Percentiles rank a stretch among this genome's conserved stretches.
phyloP scores from a whole-genome alignment of 2,113 vertebrate genomes.

The Danionella cerebrum region DNA sequence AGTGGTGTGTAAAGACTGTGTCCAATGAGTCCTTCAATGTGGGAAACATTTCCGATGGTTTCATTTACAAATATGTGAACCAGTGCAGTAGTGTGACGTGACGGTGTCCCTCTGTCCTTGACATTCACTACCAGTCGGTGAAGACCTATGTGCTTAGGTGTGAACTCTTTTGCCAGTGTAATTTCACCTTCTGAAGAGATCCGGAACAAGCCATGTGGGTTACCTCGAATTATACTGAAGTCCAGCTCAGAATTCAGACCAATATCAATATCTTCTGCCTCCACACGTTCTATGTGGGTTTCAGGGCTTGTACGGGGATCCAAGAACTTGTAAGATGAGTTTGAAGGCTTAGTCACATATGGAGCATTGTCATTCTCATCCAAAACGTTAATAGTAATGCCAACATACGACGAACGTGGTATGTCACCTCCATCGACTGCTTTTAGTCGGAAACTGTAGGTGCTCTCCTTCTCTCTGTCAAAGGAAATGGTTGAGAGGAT shows the following conservation, averaged over 20 bases:
- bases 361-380: conserved; percentile 96
- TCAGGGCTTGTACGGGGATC: conserved; percentile 73
- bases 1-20: conserved; percentile 91
- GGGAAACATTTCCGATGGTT: conserved; percentile 80
- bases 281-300: conserved; percentile 80
- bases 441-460: conserved; percentile 91
- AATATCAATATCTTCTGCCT: conserved; percentile 88
- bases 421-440: conserved; percentile 85
- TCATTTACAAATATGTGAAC: conserved; percentile 95
- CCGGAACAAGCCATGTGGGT: conserved; percentile 87
- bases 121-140: conserved; percentile 89
- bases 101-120: conserved; percentile 84
- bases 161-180: conserved; percentile 82
- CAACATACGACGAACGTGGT: conserved; percentile 86
- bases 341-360: conserved; percentile 87
- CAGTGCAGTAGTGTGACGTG: conserved; percentile 80
- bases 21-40: conserved; percentile 84
- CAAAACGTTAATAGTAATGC: conserved; percentile 91
- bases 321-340: conserved; percentile 85
- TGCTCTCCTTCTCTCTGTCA: conserved; percentile 91
- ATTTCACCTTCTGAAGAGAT: conserved; percentile 85
- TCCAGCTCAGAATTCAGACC: conserved; percentile 80
- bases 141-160: conserved; percentile 83
- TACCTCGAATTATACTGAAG: conserved; percentile 85
- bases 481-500: conserved; percentile 95